Conservation (phyloP, 2,797 vertebrate genomes). For the Micropoecilia bifurca region DNA sequence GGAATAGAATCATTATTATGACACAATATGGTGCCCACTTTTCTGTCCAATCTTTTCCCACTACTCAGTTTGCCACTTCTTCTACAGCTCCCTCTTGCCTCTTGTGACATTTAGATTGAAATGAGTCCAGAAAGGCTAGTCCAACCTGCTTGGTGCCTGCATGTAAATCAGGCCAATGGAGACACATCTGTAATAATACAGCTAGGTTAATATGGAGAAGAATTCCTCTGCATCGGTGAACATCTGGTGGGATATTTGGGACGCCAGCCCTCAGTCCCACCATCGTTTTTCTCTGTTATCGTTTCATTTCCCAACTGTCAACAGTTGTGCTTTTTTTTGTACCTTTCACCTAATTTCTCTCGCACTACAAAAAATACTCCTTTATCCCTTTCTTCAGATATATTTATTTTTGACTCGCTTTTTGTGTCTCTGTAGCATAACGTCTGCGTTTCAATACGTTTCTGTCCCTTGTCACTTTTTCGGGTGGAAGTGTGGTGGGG, state of each 20-base stretch:
- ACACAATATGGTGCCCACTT: slow-evolving; percentile 54
- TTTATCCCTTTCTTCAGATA: slow-evolving; percentile 11
- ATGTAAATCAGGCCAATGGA: slow-evolving; percentile 77
- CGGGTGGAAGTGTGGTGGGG: background rate
- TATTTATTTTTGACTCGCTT: slow-evolving; percentile 15
- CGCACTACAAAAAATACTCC: slow-evolving; percentile 9
- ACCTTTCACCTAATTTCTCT: slow-evolving; percentile 32
- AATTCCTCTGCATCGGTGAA: slow-evolving; percentile 62
- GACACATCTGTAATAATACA: slow-evolving; percentile 80
- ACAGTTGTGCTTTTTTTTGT: slow-evolving; percentile 20
- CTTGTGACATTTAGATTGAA: slow-evolving; percentile 48
- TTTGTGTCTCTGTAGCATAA: slow-evolving; percentile 15
- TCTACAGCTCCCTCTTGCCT: slow-evolving; percentile 41
- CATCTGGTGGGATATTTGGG: slow-evolving; percentile 77
- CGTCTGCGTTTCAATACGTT: slow-evolving; percentile 51
- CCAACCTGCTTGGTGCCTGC: slow-evolving; percentile 40
- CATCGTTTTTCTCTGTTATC: slow-evolving; percentile 46
- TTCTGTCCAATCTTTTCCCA: slow-evolving; percentile 46
- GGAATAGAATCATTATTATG: slow-evolving; percentile 55
- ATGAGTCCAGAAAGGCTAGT: slow-evolving; percentile 53
- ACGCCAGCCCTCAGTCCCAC: slow-evolving; percentile 43
- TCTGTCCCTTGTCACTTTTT: slow-evolving; percentile 12
- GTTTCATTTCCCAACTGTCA: slow-evolving; percentile 45
- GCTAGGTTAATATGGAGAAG: slow-evolving; percentile 68
- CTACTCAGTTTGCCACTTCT: slow-evolving; percentile 45